Base-by-base conservation (phyloP, 2,888 invertebrate species). In the Tetranychus truncatus region DNA sequence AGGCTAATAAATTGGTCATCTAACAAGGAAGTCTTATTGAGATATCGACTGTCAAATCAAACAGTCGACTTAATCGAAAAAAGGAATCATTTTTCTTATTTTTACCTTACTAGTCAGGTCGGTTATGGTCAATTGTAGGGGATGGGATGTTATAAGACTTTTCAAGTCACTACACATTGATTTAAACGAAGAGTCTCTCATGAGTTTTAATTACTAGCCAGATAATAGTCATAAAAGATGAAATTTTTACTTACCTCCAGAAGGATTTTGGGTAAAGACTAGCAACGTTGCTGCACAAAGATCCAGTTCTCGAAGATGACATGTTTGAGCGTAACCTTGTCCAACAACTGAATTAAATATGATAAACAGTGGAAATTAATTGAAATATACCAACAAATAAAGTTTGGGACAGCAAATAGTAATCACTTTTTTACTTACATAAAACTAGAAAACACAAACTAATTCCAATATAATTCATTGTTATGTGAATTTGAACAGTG, bases 271-370 rank as follows among this genome's bases (percentile, higher is more conserved):
- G 72, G 79, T 79, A 76, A 79, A 79, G 8, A 79, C 77, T 1
- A 79, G 75, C 7, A 79, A 74, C 2, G 79, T 79, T 6, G 79
- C 79, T 6, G 79, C 79, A 69, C 79, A 79, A 8, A 79, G 74
- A 74, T 79, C 79, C 66, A 79, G 69, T 73, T 79, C 79, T 66
- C 79, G 72, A 1, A 79, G 74, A 72, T 79, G 79, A 71, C 79
- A 79, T 11, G 77, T 77, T 74, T 79, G 79, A 44, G 67, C 11
- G 21, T 67, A 73, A 9, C 74, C 65, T 20, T 66, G 55, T 18
- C 73, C 65, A 18, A 65, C 1, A 65, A 55, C 73, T 73, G 6
- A 9, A 18, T 67, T 8, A n/a, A 21, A 67, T 67, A 67, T 67
- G 24, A 67, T 18, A 18, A 67, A 67, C 9, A 67, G 8, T 3